Evolutionary conservation across 2,797 vertebrate species (phyloP).

Genomic region (Allobates femoralis): DNA sequence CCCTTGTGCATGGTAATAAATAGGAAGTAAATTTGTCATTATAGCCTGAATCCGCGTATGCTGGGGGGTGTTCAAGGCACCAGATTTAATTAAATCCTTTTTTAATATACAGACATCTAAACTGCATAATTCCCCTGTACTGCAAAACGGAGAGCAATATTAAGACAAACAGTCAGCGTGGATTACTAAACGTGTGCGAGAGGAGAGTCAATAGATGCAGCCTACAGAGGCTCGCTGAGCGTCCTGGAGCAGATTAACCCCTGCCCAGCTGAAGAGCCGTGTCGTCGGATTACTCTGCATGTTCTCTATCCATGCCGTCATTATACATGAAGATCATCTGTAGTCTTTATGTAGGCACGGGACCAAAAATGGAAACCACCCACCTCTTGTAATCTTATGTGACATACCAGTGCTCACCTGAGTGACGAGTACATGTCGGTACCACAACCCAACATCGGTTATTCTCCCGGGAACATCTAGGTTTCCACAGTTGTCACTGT

Average conservation of each 20-base stretch:
- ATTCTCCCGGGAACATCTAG: background rate
- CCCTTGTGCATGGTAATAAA: constrained; percentile 86
- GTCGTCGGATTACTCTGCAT: constrained; percentile 27
- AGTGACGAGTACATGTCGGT: background rate
- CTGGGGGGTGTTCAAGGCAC: constrained; percentile 79
- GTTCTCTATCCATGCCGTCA: background rate
- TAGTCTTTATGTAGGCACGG: background rate
- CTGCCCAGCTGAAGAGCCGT: constrained; percentile 4
- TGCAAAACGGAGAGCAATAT: constrained; percentile 78
- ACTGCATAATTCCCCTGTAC: constrained; percentile 84
- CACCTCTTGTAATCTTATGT: background rate
- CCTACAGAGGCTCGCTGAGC: constrained; percentile 25
- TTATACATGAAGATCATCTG: background rate
- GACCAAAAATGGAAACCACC: background rate
- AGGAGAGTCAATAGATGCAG: constrained; percentile 76
- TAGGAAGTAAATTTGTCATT: constrained; percentile 88
- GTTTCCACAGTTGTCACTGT: background rate
- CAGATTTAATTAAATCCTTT: constrained; percentile 87
- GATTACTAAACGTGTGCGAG: constrained; percentile 84
- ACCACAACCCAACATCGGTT: background rate
- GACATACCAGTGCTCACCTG: background rate
- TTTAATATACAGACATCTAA: constrained; percentile 87
- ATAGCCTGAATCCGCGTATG: constrained; percentile 81
- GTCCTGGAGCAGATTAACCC: constrained; percentile 46
- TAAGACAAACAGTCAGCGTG: constrained; percentile 85